Conservation (phyloP, 2,888 invertebrate species). For the Rambutsinella grinnellia region DNA sequence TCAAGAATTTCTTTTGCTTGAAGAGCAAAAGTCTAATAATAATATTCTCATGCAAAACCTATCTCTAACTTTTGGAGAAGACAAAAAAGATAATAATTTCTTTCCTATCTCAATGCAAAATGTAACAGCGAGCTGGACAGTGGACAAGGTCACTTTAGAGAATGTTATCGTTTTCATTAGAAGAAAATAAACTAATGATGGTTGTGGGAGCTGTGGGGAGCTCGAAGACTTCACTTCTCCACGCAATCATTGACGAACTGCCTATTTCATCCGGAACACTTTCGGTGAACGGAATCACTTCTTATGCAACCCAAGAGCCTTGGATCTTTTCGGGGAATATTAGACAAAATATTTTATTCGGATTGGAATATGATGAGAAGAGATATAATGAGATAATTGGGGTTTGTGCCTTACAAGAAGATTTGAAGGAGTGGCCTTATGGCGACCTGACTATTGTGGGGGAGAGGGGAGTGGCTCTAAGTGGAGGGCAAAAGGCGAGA, state of each 20-base stretch:
- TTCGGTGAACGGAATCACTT: constrained; percentile 51
- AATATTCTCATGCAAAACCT: not conserved
- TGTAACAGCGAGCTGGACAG: constrained; percentile 22
- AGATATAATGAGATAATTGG: constrained; percentile 47
- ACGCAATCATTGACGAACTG: constrained; percentile 58
- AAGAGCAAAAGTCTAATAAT: constrained; percentile 42
- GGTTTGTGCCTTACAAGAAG: constrained; percentile 52
- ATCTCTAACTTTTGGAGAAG: not conserved
- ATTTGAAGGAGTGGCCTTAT: constrained; percentile 51
- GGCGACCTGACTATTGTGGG: constrained; percentile 57
- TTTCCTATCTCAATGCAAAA: constrained; percentile 6
- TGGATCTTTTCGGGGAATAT: constrained; percentile 62
- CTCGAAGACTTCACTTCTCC: constrained; percentile 61
- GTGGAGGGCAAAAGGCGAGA: constrained; percentile 72
- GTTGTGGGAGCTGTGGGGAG: constrained; percentile 57
- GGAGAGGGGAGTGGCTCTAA: constrained; percentile 46
- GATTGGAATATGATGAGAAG: constrained; percentile 42
- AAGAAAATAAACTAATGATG: constrained; percentile 54
- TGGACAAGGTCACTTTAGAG: constrained; percentile 20
- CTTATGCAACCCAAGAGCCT: constrained; percentile 63
- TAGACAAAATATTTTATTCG: constrained; percentile 62
- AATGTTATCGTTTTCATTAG: constrained; percentile 20
- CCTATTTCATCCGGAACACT: constrained; percentile 52
- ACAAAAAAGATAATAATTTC: not conserved
- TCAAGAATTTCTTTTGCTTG: constrained; percentile 50